Evolutionary conservation across 2,797 vertebrate species (phyloP), one percentile per base, ranked within the genome.

Genomic region (Graptemys geographica): DNA sequence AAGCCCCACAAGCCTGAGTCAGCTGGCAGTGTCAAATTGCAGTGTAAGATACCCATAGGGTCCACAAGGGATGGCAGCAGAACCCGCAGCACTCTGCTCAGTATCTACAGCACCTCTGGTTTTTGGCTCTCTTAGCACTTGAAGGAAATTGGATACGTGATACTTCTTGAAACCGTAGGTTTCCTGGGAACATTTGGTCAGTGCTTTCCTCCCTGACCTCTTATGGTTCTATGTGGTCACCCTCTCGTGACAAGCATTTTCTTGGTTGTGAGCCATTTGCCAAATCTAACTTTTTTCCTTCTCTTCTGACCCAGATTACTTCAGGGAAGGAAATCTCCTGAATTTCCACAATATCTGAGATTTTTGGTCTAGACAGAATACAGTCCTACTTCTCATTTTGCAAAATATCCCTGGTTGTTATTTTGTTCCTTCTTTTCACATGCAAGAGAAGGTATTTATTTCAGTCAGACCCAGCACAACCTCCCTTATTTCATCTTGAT

Each of bases 141-240:
- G 18, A 79, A 52, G 31, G 49, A 84, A 83, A 53, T 37, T 72
- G 37, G 21, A 2, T 5, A 9, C 62, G 33, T 1, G 3, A 90
- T 81, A 21, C 12, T 92, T 79, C 84, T 86, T 88, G 49, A 94
- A 76, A 88, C 4, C 2, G 28, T 72, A 1, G 2, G 2, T 94
- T 90, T 90, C 19, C n/a, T 87, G 25, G 62, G 53, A 15, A 81
- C 83, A 37, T 44, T 5, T 69, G 23, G 87, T 93, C 59, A 83
- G 0, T 81, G 55, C 5, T 53, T 23, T 33, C 52, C 28, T 19
- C 5, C 2, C 1, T 1, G 37, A 2, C 11, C 23, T 25, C 53
- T 33, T 76, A 15, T 1, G 1, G 11, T 4, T 72, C 6, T 65
- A 5, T 89, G 51, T 52, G 12, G 53, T 23, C 8, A 15, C 79